Percentiles rank a stretch among this genome's conserved stretches.
Evolutionary conservation across 2,797 vertebrate genomes (phyloP).

Genomic region (Hemitrygon akajei): DNA sequence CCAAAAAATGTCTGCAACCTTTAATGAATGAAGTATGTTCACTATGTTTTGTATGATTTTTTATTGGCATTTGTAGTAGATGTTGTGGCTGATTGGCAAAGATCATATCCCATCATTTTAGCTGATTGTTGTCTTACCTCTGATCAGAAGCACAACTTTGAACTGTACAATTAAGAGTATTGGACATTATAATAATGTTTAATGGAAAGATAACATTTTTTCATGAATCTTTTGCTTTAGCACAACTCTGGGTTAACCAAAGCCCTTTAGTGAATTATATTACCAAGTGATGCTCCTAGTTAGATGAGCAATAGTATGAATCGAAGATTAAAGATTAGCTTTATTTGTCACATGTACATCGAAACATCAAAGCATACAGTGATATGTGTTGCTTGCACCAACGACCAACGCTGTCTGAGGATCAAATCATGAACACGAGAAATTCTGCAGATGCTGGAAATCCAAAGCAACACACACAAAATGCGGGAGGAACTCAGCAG

Average conservation of each 20-base stretch:
- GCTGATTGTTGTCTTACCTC: not conserved
- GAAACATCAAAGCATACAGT: no score
- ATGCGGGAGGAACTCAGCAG: no score
- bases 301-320: not conserved
- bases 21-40: not conserved
- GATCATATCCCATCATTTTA: not conserved
- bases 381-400: no score
- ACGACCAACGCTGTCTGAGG: no score
- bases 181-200: not conserved
- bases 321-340: not conserved
- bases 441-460: no score
- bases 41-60: not conserved
- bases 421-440: no score
- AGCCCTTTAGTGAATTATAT: not conserved
- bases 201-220: not conserved
- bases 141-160: not conserved
- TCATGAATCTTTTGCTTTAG: not conserved
- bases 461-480: no score
- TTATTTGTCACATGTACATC: no score
- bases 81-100: not conserved
- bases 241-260: not conserved
- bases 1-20: not conserved
- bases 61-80: not conserved
- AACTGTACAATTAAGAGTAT: not conserved
- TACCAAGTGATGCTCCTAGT: not conserved